Evolutionary conservation across 2,888 invertebrate species (phyloP), one percentile per base, ranked within the genome.

Genomic region (Ferdinandea cuprea): DNA sequence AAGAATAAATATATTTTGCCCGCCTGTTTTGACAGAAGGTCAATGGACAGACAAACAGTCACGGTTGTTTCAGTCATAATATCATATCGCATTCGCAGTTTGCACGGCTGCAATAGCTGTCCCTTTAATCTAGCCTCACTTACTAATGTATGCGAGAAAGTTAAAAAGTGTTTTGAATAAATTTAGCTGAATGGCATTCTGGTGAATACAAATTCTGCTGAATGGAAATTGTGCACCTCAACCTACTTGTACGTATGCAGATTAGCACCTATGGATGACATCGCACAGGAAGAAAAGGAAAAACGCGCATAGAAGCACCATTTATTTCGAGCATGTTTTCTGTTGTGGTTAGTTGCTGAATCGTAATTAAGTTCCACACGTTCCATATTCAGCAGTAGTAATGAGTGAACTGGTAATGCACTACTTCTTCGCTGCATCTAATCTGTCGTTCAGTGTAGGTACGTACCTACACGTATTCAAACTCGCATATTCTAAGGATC

Each of bases 291-390:
- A 25, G 40, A 58, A 37, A 28, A 5, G 32, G 30, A 30, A 17
- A 19, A 32, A 44, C 9, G 6, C 28, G 17, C 15, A 4, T 46
- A 21, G 3, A 61, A 61, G 19, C 61, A n/a, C n/a, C n/a, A 44
- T 32, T 61, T 46, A 46, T 21, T 46, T 46, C 44, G 21, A 46
- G 46, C 44, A 59, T 32, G 32, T 46, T 61, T 61, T 44, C 13
- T 61, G 21, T 30, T 32, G 59, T 44, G 30, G 21, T 9, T 32
- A 44, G 19, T 30, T 19, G 46, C 32, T 46, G 61, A 46, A 61
- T 46, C 61, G 21, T 61, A 61, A 61, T 61, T 46, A 46, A 61
- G 46, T 61, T 13, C 32, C 44, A 44, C 15, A 8, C n/a, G 21
- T 21, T 19, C 50, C 30, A 15, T n/a, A 30, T 30, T 30, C 25